phyloP scores from a whole-genome alignment of 2,113 vertebrate species.

The Gymnorhina tibicen region DNA sequence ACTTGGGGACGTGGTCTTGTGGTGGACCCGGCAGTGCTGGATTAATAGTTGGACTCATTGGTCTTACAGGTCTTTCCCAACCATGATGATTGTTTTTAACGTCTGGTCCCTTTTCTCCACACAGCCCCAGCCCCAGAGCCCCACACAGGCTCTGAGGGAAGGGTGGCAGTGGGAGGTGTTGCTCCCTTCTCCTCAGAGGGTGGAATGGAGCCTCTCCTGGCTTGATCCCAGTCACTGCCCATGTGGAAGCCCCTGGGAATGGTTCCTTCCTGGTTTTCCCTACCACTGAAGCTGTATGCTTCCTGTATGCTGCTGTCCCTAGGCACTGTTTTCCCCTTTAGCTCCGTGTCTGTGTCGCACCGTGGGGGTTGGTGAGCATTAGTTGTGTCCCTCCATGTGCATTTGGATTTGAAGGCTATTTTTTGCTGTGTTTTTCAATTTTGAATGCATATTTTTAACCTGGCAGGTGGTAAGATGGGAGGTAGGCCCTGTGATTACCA shows the following conservation, averaged over 20 bases:
- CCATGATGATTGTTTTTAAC: neutral
- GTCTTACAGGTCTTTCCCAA: neutral
- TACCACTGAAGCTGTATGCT: rapidly evolving
- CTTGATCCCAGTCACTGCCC: neutral
- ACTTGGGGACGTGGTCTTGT: neutral
- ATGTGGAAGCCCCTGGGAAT: rapidly evolving
- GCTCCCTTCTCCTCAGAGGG: neutral
- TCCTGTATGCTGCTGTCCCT: rapidly evolving
- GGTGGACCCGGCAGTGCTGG: too few relatives aligned
- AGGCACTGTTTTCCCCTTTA: neutral
- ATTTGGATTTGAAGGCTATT: neutral
- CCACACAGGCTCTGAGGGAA: neutral
- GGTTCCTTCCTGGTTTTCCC: neutral
- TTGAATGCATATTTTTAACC: neutral
- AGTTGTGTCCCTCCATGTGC: rapidly evolving
- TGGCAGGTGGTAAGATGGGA: neutral
- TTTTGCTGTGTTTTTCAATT: neutral
- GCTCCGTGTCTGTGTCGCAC: too few relatives aligned
- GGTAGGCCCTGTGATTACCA: neutral
- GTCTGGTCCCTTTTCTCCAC: neutral
- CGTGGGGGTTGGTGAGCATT: rapidly evolving
- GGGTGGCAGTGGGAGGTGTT: neutral
- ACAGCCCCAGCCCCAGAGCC: rapidly evolving
- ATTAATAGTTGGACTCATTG: neutral
- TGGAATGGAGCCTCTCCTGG: neutral